phyloP scores from a whole-genome alignment of 2,797 vertebrate species.

The Nannoperca australis region DNA sequence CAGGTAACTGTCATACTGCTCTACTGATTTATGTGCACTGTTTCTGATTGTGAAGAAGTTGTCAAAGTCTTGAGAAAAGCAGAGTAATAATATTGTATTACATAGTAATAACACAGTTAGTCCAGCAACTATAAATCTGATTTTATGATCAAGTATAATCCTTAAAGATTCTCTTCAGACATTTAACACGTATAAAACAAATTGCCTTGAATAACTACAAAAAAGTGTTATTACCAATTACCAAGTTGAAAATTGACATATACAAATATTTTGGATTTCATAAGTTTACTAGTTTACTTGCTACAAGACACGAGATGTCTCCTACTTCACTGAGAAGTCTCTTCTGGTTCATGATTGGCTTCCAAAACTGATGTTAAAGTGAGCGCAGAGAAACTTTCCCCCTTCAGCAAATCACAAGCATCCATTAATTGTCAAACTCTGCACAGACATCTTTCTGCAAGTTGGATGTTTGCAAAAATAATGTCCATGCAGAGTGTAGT shows the following conservation, averaged over 20 bases:
- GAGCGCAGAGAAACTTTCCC: too few species aligned
- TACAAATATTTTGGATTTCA: neutral
- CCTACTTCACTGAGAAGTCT: neutral
- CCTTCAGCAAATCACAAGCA: too few species aligned
- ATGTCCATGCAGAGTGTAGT: too few species aligned
- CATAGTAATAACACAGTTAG: neutral
- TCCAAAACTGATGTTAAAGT: too few species aligned
- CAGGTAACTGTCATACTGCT: constrained; percentile 78
- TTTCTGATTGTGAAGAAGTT: neutral
- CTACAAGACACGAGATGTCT: neutral
- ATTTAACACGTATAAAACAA: neutral
- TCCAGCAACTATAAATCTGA: neutral
- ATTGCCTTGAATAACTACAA: neutral
- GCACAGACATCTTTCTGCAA: too few species aligned
- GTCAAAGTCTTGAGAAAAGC: neutral
- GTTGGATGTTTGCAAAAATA: too few species aligned
- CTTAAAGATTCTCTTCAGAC: neutral
- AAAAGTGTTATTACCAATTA: too few species aligned
- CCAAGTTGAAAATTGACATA: too few species aligned
- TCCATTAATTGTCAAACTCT: too few species aligned
- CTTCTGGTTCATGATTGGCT: too few species aligned
- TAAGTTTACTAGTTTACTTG: neutral
- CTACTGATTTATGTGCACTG: accelerated
- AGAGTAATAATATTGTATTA: neutral
- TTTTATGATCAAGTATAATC: neutral